Conservation (phyloP, 2,888 invertebrate species). For the Harpalus rubripes region DNA sequence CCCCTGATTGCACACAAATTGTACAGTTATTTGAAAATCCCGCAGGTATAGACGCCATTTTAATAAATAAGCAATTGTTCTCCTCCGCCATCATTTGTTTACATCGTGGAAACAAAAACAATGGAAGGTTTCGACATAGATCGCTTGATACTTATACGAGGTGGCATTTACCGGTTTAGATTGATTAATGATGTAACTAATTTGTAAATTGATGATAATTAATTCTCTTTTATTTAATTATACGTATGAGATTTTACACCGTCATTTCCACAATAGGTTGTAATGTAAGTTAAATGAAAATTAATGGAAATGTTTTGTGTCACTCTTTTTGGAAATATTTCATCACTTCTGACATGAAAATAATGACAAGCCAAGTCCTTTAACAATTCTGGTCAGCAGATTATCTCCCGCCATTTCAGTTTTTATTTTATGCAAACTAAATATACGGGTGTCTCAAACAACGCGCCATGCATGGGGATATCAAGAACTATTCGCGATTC, state of each 20-base stretch:
- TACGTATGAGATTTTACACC: background rate
- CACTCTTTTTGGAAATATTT: background rate
- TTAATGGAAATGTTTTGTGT: background rate
- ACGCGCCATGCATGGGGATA: too few relatives aligned
- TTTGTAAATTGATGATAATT: conserved; percentile 37
- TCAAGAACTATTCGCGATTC: too few relatives aligned
- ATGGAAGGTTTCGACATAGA: conserved; percentile 41
- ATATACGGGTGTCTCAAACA: too few relatives aligned
- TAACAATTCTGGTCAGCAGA: background rate
- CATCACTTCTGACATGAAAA: background rate
- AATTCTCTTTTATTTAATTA: conserved; percentile 43
- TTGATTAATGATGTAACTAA: conserved; percentile 43
- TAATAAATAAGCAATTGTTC: conserved; percentile 56
- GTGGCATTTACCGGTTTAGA: conserved; percentile 34
- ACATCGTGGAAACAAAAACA: conserved; percentile 33
- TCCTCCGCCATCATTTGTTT: conserved; percentile 40
- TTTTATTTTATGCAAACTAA: background rate
- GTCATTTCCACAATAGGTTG: conserved; percentile 21
- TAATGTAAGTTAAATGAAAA: background rate
- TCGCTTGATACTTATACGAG: conserved; percentile 28
- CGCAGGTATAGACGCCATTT: conserved; percentile 16
- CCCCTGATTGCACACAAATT: conserved; percentile 10
- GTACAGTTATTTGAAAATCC: conserved; percentile 44
- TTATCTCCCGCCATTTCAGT: background rate
- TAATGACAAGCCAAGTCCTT: background rate